Percentiles rank a stretch among this genome's conserved stretches.
phyloP scores from a whole-genome alignment of 23 tunicate species.

The Ciona savignyi region DNA sequence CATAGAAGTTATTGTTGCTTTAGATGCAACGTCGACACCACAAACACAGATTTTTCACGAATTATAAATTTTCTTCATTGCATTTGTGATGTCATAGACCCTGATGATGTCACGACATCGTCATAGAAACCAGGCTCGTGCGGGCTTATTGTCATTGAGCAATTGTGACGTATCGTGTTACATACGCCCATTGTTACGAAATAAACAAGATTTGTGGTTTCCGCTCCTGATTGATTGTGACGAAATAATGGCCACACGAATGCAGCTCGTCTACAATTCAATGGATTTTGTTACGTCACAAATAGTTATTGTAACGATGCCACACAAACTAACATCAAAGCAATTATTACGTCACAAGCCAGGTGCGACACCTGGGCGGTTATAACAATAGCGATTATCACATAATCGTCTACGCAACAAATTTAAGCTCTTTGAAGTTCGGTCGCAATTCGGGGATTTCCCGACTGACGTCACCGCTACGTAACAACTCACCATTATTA shows the following conservation, averaged over 20 bases:
- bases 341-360: neutral
- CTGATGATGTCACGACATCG: neutral
- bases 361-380: slow-evolving; percentile 1
- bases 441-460: no score
- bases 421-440: no score
- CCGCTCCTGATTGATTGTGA: neutral
- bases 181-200: neutral
- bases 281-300: neutral
- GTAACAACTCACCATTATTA: slow-evolving; percentile 44
- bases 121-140: slow-evolving; percentile 1
- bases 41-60: no score
- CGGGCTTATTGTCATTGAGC: neutral
- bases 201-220: neutral
- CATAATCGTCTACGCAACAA: no score
- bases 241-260: neutral
- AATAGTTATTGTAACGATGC: neutral
- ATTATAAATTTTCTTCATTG: no score
- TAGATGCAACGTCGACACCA: no score
- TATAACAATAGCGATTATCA: neutral
- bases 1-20: no score
- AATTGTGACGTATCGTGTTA: neutral
- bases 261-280: neutral
- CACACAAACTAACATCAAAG: neutral
- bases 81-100: neutral
- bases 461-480: no score